Conservation (phyloP, 2,113 vertebrate genomes). For the Neofelis nebulosa region DNA sequence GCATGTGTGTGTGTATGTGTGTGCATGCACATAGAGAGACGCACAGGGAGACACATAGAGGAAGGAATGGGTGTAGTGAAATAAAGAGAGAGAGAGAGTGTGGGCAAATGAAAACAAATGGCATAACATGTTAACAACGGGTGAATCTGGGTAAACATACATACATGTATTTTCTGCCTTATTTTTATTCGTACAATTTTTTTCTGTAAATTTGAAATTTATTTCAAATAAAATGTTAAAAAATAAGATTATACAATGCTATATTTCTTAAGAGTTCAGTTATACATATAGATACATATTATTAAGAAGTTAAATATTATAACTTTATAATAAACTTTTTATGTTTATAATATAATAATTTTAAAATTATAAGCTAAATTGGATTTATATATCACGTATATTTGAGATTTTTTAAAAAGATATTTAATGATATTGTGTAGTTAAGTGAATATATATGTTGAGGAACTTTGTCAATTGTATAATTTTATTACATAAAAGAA, state of each 20-base stretch:
- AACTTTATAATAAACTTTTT: background rate
- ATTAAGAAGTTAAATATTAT: background rate
- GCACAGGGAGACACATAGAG: background rate
- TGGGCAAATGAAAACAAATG: background rate
- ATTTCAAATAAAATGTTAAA: background rate
- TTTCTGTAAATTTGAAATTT: background rate
- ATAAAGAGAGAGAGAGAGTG: background rate
- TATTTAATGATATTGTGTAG: background rate
- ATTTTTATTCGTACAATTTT: background rate
- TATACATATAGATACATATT: background rate
- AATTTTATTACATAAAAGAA: conserved; percentile 19
- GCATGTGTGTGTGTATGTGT: background rate
- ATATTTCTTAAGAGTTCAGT: background rate
- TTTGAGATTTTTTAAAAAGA: background rate
- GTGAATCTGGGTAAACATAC: background rate
- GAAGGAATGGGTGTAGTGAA: background rate
- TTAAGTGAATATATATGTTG: background rate
- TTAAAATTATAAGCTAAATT: background rate
- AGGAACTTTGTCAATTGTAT: background rate
- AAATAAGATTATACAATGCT: background rate
- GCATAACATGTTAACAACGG: background rate
- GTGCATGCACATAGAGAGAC: background rate
- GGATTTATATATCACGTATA: background rate
- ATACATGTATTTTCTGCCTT: background rate
- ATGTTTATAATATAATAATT: background rate